These are phyloP conservation scores for Pangasianodon hypophthalmus DNA, from an alignment of 2,113 vertebrate species.

Conservation along the genomic window DNA sequence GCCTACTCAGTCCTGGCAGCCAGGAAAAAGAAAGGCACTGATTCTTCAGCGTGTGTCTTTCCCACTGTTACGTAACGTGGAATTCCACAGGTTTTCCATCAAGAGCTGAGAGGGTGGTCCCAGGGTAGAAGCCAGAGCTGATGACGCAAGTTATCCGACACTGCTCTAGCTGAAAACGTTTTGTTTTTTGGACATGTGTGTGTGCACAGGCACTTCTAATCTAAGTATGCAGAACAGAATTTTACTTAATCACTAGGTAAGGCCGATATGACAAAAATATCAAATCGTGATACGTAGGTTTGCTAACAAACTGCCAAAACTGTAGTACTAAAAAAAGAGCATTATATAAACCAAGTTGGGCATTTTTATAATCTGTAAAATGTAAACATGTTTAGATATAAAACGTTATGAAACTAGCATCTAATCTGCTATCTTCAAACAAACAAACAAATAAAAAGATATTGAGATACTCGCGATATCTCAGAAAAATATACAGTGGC, in stretches of 20 bases:
- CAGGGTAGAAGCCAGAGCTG: slow-evolving; percentile 11
- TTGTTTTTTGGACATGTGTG: not conserved
- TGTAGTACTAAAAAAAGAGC: not conserved
- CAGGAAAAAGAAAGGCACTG: slow-evolving; percentile 8
- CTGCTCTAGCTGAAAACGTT: slow-evolving; percentile 10
- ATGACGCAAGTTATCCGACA: slow-evolving; percentile 33
- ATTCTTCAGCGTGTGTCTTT: slow-evolving; percentile 24
- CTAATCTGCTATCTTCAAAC: not conserved
- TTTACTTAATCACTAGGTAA: not conserved
- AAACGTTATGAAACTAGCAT: not conserved
- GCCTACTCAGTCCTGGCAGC: slow-evolving; percentile 8
- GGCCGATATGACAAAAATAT: not conserved
- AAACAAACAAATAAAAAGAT: not conserved
- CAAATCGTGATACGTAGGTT: not conserved
- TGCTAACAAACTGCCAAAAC: not conserved
- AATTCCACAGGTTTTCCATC: slow-evolving; percentile 44
- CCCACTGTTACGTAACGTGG: slow-evolving; percentile 38
- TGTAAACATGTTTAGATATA: not conserved
- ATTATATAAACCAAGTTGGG: not conserved
- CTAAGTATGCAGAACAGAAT: not conserved
- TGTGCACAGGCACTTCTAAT: not conserved
- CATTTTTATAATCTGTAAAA: not conserved
- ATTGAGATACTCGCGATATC: not conserved
- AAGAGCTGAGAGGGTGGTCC: slow-evolving; percentile 32
- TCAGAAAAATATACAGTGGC: not conserved